Evolutionary conservation across 2,797 vertebrate species (phyloP).

Genomic region (Oreochromis grahami): DNA sequence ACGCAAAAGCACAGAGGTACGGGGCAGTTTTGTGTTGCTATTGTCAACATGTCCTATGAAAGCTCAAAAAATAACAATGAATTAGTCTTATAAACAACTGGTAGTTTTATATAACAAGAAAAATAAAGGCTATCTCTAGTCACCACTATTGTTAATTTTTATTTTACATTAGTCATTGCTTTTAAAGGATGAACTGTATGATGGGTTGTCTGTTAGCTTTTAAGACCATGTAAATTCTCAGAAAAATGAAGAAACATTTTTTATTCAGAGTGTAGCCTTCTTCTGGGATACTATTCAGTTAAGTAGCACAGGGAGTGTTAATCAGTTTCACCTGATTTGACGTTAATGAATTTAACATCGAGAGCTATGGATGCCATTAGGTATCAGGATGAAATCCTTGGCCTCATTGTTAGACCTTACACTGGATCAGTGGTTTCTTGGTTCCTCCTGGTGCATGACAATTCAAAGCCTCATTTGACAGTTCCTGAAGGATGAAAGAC

Average conservation of each 20-base stretch:
- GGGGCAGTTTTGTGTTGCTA: not conserved
- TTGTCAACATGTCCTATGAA: accelerated
- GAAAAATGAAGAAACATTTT: accelerated
- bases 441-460: not conserved
- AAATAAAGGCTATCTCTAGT: no score
- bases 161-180: no score
- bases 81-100: not conserved
- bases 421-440: not conserved
- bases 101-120: no score
- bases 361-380: not conserved
- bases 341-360: not conserved
- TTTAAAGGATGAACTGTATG: no score
- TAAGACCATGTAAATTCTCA: not conserved
- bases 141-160: no score
- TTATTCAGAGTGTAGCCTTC: accelerated
- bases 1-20: not conserved
- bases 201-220: not conserved
- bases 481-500: not conserved
- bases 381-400: not conserved
- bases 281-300: not conserved
- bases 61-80: not conserved
- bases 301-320: not conserved
- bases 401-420: not conserved
- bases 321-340: not conserved
- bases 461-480: not conserved